phyloP scores from a whole-genome alignment of 2,797 vertebrate species.

The Aselliscus stoliczkanus region DNA sequence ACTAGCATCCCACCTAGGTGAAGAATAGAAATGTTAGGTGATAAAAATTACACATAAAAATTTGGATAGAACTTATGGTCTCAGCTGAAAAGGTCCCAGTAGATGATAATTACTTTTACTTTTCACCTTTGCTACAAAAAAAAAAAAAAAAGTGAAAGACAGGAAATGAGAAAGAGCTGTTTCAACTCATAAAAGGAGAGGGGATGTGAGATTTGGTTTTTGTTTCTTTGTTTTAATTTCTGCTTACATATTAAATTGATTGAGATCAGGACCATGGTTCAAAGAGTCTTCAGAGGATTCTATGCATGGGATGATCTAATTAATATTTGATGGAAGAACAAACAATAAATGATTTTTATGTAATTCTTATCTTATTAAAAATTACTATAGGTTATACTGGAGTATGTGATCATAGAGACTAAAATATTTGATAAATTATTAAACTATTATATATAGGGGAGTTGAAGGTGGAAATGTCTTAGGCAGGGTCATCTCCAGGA shows the following conservation, averaged over 20 bases:
- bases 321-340: background rate
- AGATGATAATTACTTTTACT: slow-evolving; percentile 12
- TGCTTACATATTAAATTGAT: background rate
- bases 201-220: background rate
- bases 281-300: background rate
- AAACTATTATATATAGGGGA: background rate
- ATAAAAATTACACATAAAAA: slow-evolving; percentile 30
- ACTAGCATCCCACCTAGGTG: background rate
- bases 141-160: background rate
- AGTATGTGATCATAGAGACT: background rate
- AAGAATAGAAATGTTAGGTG: background rate
- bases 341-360: background rate
- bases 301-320: background rate
- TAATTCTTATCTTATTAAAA: background rate
- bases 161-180: background rate
- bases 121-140: background rate
- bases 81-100: background rate
- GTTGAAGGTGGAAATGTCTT: background rate
- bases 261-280: background rate
- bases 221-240: background rate
- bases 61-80: background rate
- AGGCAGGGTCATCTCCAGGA: background rate
- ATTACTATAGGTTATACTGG: background rate
- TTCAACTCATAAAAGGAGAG: background rate
- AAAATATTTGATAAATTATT: background rate